Evolutionary conservation across 2,888 invertebrate genomes (phyloP), one percentile per base, ranked within the genome.

Genomic region (Diadegma fenestrale): DNA sequence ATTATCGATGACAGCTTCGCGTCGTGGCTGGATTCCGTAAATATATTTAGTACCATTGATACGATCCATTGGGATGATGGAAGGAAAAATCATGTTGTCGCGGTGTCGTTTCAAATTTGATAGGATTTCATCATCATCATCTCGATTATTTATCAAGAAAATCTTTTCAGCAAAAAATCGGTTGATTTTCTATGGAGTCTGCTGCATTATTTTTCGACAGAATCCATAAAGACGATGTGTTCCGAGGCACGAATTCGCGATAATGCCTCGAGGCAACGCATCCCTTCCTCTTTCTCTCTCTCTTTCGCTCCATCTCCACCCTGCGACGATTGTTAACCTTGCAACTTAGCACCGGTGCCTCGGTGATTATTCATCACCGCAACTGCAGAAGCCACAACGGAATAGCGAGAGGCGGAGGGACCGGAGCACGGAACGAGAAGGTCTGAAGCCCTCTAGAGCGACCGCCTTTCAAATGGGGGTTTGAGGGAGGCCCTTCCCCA

Each of bases 361-460:
- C 85, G 89, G 87, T 88, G 88, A 91, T 91, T 91, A 91, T 90
- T 90, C 90, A 90, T 90, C 90, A 87, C 89, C 89, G 83, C 88
- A 86, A 87, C 87, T 86, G 85, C 84, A 61, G 83, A 81, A 82
- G 83, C 69, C 68, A 19, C 48, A 37, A 41, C 61, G 63, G 30
- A 30, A 54, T n/a, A 12, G n/a, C n/a, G 54, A 14, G 58, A 48
- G 45, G 45, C 17, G 14, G 10, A n/a, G 12, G 72, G 61, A 14
- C 30, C 5, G 79, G 81, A 77, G 84, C 77, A 81, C 63, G 83
- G 86, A 82, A 80, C 77, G 83, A 80, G 71, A 84, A 79, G 79
- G 41, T 64, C 54, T 41, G 22, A 51, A 58, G 22, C 45, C 30
- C 73, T 75, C 75, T 75, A 48, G 75, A 63, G 75, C 48, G 26